Base-by-base conservation (phyloP, 2,888 invertebrate species). In the Melinopterus prodromus region DNA sequence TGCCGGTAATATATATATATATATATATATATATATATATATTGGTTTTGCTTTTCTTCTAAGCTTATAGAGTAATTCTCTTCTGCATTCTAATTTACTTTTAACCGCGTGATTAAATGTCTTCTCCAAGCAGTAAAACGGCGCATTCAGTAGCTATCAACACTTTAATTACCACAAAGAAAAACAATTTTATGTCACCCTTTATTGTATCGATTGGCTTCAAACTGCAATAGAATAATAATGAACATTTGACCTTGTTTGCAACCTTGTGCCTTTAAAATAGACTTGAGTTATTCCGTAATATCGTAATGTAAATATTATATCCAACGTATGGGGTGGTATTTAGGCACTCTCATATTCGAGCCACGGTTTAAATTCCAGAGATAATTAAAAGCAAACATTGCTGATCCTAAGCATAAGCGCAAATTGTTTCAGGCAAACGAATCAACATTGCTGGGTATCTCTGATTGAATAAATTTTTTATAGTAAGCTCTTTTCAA, bases 211-310 rank as follows among this genome's bases (percentile, higher is more conserved):
- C 53, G 53, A 53, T 53, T 53, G 53, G 12, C 53, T 53, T 53
- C 53, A 53, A 53, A 53, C 53, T 53, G 53, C 53, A 53, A 53
- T 53, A 53, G 53, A 53, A 53, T 53, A 53, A 53, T 53, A 53
- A 53, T 53, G 53, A 53, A 3, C 9, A 53, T 53, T 53, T 53
- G 53, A 53, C 53, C 53, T 53, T 53, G 53, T 53, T 53, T 53
- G 53, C 12, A 12, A 53, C 53, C 53, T 53, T 53, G 53, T 12
- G 53, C 7, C 53, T 53, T 53, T 53, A 53, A 53, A 53, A 53
- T 53, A 53, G 53, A 53, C 53, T 53, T 53, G 53, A 53, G 9
- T 53, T 1, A 53, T 53, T 53, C 53, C 53, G 53, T 53, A 53
- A 53, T 53, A 12, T 53, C 53, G 53, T 53, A 53, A 53, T 53